Conservation (phyloP, 2,113 vertebrate genomes). For the Dascyllus trimaculatus region DNA sequence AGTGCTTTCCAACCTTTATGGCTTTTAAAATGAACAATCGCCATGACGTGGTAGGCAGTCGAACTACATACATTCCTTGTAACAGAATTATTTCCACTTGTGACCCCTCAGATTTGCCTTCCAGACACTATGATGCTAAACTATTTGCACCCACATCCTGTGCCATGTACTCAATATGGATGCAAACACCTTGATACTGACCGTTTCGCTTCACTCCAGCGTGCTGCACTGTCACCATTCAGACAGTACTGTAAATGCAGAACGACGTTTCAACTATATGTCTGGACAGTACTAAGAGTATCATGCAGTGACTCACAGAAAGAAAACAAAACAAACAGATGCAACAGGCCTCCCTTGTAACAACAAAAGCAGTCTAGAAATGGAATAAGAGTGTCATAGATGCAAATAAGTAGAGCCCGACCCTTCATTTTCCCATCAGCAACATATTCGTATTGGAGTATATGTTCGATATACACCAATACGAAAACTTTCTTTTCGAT, state of each 20-base stretch:
- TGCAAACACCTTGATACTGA: background rate
- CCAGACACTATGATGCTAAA: background rate
- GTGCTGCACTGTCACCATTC: background rate
- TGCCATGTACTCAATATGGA: background rate
- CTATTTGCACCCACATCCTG: background rate
- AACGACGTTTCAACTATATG: no score
- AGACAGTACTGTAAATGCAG: background rate
- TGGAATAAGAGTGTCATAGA: background rate
- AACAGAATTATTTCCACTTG: conserved; percentile 1
- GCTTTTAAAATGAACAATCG: conserved; percentile 3
- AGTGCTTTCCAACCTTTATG: background rate
- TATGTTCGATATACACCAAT: no score
- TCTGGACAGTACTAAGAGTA: conserved; percentile 1
- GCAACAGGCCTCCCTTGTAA: conserved; percentile 31
- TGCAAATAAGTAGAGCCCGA: background rate
- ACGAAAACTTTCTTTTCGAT: no score
- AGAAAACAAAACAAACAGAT: background rate
- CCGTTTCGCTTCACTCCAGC: background rate
- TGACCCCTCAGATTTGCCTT: background rate
- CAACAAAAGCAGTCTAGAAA: conserved; percentile 10
- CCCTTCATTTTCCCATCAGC: no score
- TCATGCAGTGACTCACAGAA: background rate
- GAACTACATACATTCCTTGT: conserved; percentile 14
- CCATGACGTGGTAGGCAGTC: background rate
- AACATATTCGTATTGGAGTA: no score